Base-by-base conservation (phyloP, 2,888 invertebrate species). In the Lasiommata megera region DNA sequence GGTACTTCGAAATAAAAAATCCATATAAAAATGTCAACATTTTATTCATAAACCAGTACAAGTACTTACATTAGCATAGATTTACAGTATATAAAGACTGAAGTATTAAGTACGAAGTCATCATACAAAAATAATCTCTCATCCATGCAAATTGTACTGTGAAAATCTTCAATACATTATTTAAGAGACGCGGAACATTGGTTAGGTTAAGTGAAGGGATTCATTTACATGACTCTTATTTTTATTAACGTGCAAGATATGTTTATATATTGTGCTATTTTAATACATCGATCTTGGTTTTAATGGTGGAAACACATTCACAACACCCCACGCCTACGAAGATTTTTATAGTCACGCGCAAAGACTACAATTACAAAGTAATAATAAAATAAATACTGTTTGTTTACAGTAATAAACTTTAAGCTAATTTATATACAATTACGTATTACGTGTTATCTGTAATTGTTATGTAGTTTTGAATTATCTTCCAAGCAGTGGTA, bases 31-130 rank as follows among this genome's bases (percentile, higher is more conserved):
- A 84, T 78, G 77, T 88, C 87, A 89, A 89, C 89, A 88, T 86
- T 89, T 88, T 89, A 89, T 88, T 89, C 76, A 79, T 88, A 83
- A 86, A 86, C 82, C 82, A 80, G 80, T 88, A 85, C 80, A 85
- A 83, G 78, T 82, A 78, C 78, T 83, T 84, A 87, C 76, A 82
- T 76, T 66, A 84, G 77, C 62, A 73, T 64, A 71, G 69, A 69
- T 67, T 79, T 83, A 84, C 70, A 82, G 77, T 84, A 80, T 73
- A 82, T 79, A 23, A 23, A 81, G 81, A 78, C 77, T 78, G 71
- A 54, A 75, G 67, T 64, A 71, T 59, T 71, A 76, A 69, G 74
- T 76, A 80, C 56, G 75, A 74, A 71, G 51, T 36, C 37, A 28
- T 36, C 83, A 84, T 88, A 87, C 82, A 88, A 88, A 88, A 87